Base-by-base conservation (phyloP, 2,113 vertebrate species). In the Gobio gobio region DNA sequence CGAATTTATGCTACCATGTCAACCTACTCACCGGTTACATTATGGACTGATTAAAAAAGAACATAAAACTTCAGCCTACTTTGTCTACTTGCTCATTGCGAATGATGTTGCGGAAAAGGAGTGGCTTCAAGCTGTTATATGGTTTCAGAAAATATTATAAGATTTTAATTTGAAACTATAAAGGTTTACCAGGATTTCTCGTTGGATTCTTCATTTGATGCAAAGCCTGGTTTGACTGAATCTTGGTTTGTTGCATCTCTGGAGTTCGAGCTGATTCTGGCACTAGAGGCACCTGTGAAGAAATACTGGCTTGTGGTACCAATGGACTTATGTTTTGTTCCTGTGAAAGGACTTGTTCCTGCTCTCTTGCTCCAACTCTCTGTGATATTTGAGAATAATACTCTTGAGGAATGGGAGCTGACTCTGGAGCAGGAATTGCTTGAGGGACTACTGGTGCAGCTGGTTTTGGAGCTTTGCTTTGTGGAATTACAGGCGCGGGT, bases 151-250 rank as follows among this genome's bases (percentile, higher is more conserved):
- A 22, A 43, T 72, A 3, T 43, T 22, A 1, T 72, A 72, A 43
- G 4, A 10, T 5, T 72, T 72, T 5, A 72, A 10, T 33, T 3
- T 40, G 9, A 78, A 61, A 51, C 29, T 58, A 24, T 43, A 47
- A 24, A 36, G 10, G 54, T 61, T 73, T 86, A 88, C 87, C 87
- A 56, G 84, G 54, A 73, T 85, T 78, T 83, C 45, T 8, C 14
- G 82, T 47, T 56, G 80, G 84, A 36, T 78, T 20, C 20, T 74
- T 79, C 80, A 66, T 24, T 26, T 86, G 87, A 79, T 64, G 16
- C 22, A 49, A 6, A 36, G 66, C 47, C 8, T 45, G 40, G 51
- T 54, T 82, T 78, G 70, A 64, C 61, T 78, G 70, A 63, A 77
- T 40, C 33, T 84, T 40, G 85, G 81, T 26, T 45, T 84, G 66